Evolutionary conservation across 2,797 vertebrate species (phyloP).

Genomic region (Chelonia mydas): DNA sequence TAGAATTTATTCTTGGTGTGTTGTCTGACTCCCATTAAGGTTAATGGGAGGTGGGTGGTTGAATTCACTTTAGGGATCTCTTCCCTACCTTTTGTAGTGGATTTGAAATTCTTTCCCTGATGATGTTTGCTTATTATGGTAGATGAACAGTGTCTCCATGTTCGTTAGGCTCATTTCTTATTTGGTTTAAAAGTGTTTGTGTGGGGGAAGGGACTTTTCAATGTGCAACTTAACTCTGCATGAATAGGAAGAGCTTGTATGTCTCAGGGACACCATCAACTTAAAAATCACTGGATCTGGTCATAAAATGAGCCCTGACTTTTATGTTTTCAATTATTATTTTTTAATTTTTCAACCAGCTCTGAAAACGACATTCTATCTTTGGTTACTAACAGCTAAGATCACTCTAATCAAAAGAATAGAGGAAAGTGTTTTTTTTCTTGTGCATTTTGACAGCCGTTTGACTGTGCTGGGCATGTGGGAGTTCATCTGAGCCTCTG

Average conservation of each 20-base stretch:
- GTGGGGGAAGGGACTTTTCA: background rate
- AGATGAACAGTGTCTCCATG: background rate
- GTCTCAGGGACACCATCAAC: background rate
- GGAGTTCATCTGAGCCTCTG: fast-evolving
- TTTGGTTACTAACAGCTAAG: background rate
- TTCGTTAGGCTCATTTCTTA: background rate
- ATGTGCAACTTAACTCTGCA: background rate
- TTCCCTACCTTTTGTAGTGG: background rate
- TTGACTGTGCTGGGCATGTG: background rate
- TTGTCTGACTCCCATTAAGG: background rate
- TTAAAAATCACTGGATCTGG: background rate
- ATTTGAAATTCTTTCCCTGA: background rate
- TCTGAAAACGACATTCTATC: background rate
- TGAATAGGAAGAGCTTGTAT: background rate
- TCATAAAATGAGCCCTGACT: background rate
- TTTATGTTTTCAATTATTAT: background rate
- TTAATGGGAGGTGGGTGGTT: background rate
- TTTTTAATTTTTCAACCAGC: background rate
- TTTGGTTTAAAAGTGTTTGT: background rate
- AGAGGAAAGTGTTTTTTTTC: background rate
- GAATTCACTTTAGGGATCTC: background rate
- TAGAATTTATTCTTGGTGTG: background rate
- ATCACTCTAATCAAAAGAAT: background rate
- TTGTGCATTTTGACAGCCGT: background rate
- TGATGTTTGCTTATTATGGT: too few species aligned